Percentiles rank a stretch among this genome's conserved stretches.
Conservation (phyloP, 2,113 vertebrate species). For the Epinephelus fuscoguttatus region DNA sequence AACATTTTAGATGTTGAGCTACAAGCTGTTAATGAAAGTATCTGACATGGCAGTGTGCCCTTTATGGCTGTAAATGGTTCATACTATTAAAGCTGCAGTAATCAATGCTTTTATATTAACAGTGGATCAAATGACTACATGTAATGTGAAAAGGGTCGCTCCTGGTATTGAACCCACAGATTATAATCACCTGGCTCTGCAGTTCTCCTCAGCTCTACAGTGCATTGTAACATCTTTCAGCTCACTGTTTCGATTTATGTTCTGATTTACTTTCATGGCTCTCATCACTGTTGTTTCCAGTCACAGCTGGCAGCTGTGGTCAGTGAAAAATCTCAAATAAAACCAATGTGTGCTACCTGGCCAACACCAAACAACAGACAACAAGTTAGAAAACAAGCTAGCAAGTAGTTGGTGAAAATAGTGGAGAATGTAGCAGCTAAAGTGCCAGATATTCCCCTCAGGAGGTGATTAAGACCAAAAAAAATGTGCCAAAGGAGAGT, state of each 20-base stretch:
- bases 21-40: background rate
- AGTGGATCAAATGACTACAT: background rate
- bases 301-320: too few relatives aligned
- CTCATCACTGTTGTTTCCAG: background rate
- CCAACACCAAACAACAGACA: background rate
- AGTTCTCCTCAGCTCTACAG: background rate
- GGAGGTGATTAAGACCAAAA: background rate
- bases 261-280: background rate
- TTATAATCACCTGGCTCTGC: background rate
- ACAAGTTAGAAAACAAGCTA: background rate
- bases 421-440: too few relatives aligned
- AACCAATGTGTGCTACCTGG: background rate
- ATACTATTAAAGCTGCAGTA: background rate
- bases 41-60: background rate
- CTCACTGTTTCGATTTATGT: too few relatives aligned
- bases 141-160: background rate
- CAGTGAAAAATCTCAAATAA: background rate
- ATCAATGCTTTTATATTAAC: background rate
- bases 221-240: background rate
- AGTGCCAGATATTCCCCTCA: too few relatives aligned
- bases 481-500: too few relatives aligned
- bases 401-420: too few relatives aligned
- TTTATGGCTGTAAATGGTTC: background rate
- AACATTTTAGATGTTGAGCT: background rate
- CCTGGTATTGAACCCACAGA: background rate